These are phyloP conservation scores for Ranitomeya variabilis DNA, from an alignment of 2,113 vertebrate species.

Conservation along the genomic window DNA sequence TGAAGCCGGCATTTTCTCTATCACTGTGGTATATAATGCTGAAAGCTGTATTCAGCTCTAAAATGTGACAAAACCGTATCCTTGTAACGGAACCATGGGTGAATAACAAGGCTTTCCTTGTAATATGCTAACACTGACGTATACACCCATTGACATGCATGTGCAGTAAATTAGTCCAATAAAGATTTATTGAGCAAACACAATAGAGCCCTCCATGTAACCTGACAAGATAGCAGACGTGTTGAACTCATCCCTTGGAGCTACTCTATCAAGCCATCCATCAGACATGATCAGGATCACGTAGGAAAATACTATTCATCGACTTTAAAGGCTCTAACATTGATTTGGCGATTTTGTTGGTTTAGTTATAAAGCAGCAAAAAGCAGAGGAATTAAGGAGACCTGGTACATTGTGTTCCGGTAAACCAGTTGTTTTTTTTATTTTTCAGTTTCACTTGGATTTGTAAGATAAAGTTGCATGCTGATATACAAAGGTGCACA, in stretches of 20 bases:
- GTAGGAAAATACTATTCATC: conserved; percentile 58
- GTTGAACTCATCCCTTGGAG: conserved; percentile 19
- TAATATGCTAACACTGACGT: conserved; percentile 44
- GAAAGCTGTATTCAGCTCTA: neutral
- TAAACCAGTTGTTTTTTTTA: neutral
- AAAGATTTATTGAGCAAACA: conserved; percentile 63
- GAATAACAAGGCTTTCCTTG: neutral
- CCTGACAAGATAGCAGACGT: conserved; percentile 56
- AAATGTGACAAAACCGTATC: neutral
- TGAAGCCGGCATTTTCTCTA: neutral
- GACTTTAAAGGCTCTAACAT: conserved; percentile 48
- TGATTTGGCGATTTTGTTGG: conserved; percentile 46
- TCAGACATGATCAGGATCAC: conserved; percentile 53
- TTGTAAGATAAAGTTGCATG: neutral
- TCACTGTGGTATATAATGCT: neutral
- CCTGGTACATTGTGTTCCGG: neutral
- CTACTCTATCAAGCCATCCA: conserved; percentile 24
- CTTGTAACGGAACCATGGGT: neutral
- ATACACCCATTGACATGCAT: conserved; percentile 19
- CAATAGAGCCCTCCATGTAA: conserved; percentile 60
- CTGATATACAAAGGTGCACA: neutral
- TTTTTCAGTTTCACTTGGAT: neutral
- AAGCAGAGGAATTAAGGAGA: conserved; percentile 28
- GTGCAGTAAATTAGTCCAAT: conserved; percentile 41
- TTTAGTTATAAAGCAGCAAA: conserved; percentile 14